Percentiles rank a stretch among this genome's conserved stretches.
Evolutionary conservation across 2,888 invertebrate species (phyloP).

Genomic region (Chrysotoxum bicinctum): DNA sequence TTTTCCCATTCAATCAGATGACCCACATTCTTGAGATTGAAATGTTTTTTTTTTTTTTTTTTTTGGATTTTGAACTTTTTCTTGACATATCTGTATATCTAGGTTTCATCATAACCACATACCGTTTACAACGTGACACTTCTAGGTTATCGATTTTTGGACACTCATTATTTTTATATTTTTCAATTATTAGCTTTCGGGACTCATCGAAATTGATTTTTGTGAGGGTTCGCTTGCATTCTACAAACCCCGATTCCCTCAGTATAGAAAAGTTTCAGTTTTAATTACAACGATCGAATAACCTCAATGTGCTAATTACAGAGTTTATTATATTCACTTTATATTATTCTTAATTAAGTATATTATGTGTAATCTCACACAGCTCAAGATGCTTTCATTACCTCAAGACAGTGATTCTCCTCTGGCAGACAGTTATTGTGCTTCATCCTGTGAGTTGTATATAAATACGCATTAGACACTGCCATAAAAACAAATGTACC

Average conservation of each 20-base stretch:
- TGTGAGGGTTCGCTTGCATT: neutral
- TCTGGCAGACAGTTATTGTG: constrained; percentile 29
- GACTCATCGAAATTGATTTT: neutral
- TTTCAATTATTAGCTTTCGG: neutral
- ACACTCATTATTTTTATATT: neutral
- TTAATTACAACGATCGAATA: constrained; percentile 11
- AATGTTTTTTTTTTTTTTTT: no score
- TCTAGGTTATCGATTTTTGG: neutral
- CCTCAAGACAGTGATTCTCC: constrained; percentile 28
- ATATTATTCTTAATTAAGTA: constrained; percentile 2
- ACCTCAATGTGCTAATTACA: constrained; percentile 22
- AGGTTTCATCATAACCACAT: no score
- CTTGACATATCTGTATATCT: no score
- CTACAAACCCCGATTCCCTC: neutral
- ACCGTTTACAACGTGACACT: no score
- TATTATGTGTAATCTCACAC: constrained; percentile 5
- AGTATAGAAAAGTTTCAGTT: neutral
- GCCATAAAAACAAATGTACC: constrained; percentile 34
- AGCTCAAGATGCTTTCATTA: constrained; percentile 17
- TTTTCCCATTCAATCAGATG: no score
- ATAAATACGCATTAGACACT: constrained; percentile 28
- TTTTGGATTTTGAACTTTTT: no score
- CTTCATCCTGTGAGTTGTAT: constrained; percentile 16
- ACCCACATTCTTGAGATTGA: no score
- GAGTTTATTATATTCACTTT: constrained; percentile 17